These are phyloP conservation scores for Stercorarius parasiticus DNA, from an alignment of 2,113 vertebrate species.

Conservation along the genomic window DNA sequence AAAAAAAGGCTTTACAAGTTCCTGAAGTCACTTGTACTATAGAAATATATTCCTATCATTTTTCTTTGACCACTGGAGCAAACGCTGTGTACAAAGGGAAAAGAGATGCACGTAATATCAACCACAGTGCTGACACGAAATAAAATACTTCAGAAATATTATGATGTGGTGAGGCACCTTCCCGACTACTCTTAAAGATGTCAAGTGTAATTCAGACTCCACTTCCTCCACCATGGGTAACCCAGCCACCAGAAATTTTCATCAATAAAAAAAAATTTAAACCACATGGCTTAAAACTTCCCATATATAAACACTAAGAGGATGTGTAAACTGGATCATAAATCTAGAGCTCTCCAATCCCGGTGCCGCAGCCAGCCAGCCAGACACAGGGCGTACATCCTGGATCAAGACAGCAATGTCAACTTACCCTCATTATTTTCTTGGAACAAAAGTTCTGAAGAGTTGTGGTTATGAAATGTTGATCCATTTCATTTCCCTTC, in stretches of 20 bases:
- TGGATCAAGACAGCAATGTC: not conserved
- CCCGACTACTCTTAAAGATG: not conserved
- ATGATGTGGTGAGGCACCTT: not conserved
- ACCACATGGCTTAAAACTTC: not conserved
- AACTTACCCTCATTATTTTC: constrained; percentile 9
- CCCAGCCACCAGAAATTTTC: not conserved
- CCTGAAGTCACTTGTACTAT: not conserved
- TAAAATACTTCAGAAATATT: not conserved
- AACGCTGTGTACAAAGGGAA: not conserved
- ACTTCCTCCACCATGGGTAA: not conserved
- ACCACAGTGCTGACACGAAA: not conserved
- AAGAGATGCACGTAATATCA: not conserved
- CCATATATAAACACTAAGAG: not conserved
- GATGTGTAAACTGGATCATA: not conserved
- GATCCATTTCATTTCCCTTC: not conserved
- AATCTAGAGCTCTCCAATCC: not conserved
- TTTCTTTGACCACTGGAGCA: not conserved
- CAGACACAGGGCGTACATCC: not conserved
- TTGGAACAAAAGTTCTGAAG: not conserved
- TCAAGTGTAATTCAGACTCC: not conserved
- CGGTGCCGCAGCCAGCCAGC: not conserved
- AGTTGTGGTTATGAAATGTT: not conserved
- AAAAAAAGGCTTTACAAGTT: not conserved
- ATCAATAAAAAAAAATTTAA: not conserved
- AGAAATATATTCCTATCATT: not conserved